A percentile compares a stretch with the other conserved stretches of the same genome.
Evolutionary conservation across 2,888 invertebrate genomes (phyloP).

Genomic region (Lobophora halterata): DNA sequence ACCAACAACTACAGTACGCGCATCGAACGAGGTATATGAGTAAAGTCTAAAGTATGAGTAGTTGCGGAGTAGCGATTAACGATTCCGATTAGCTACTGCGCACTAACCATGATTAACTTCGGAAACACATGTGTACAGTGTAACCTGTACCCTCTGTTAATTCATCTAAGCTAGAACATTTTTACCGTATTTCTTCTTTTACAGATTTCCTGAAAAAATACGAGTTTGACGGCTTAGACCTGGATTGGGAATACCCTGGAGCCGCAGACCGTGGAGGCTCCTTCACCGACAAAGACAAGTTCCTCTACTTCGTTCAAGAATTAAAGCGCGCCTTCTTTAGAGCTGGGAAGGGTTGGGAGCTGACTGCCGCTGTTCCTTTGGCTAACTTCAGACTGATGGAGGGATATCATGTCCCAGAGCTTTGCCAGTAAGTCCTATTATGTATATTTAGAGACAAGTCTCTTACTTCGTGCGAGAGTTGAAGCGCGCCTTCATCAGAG

Average conservation of each 20-base stretch:
- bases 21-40: no score
- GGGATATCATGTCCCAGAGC: constrained; percentile 94
- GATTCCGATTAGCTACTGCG: no score
- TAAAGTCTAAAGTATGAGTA: no score
- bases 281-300: constrained; percentile 91
- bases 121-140: no score
- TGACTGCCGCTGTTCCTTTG: constrained; percentile 94
- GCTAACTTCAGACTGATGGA: constrained; percentile 93
- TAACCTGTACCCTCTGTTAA: no score
- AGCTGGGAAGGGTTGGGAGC: constrained; percentile 89
- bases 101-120: no score
- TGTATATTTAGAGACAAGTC: neutral
- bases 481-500: no score
- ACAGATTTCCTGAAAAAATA: constrained; percentile 88
- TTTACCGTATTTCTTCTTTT: constrained; percentile 16
- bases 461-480: no score
- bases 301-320: constrained; percentile 91
- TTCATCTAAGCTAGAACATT: no score
- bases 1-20: no score
- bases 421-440: constrained; percentile 90
- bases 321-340: constrained; percentile 88
- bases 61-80: no score
- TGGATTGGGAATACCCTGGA: constrained; percentile 96
- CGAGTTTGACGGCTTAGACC: constrained; percentile 91
- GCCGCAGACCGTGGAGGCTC: constrained; percentile 93